Percentiles rank a stretch among this genome's conserved stretches.
Conservation (phyloP, 2,113 vertebrate genomes). For the Choloepus hoffmanni region DNA sequence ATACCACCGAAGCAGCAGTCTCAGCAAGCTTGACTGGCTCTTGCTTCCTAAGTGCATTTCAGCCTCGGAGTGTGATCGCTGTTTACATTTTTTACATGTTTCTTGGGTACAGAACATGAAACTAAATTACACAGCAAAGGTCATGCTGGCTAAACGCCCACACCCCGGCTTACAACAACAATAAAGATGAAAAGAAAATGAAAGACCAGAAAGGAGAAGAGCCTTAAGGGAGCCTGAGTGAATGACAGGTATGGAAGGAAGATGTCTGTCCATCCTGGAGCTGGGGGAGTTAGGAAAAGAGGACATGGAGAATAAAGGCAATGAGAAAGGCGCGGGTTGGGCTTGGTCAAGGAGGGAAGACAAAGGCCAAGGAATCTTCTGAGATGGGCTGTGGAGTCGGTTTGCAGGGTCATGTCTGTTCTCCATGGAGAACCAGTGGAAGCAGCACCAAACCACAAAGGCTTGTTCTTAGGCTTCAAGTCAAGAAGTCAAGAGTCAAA, state of each 20-base stretch:
- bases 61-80: constrained; percentile 83
- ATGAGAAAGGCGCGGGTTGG: background rate
- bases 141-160: constrained; percentile 71
- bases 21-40: constrained; percentile 82
- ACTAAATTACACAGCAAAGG: constrained; percentile 87
- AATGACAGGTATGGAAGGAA: constrained; percentile 23
- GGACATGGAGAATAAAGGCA: constrained; percentile 36
- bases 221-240: background rate
- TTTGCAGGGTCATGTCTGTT: background rate
- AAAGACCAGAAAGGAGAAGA: background rate
- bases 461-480: background rate
- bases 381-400: background rate
- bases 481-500: background rate
- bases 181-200: background rate
- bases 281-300: constrained; percentile 51
- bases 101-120: constrained; percentile 88
- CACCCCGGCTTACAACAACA: constrained; percentile 74
- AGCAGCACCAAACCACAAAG: background rate
- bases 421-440: fast-evolving
- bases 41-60: constrained; percentile 83
- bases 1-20: constrained; percentile 79
- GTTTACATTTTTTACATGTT: constrained; percentile 90
- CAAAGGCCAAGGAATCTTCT: constrained; percentile 21
- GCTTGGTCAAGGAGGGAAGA: constrained; percentile 46
- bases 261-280: constrained; percentile 27